These are phyloP conservation scores for Morpho achilles DNA, from an alignment of 2,888 invertebrate species.

Conservation along the genomic window DNA sequence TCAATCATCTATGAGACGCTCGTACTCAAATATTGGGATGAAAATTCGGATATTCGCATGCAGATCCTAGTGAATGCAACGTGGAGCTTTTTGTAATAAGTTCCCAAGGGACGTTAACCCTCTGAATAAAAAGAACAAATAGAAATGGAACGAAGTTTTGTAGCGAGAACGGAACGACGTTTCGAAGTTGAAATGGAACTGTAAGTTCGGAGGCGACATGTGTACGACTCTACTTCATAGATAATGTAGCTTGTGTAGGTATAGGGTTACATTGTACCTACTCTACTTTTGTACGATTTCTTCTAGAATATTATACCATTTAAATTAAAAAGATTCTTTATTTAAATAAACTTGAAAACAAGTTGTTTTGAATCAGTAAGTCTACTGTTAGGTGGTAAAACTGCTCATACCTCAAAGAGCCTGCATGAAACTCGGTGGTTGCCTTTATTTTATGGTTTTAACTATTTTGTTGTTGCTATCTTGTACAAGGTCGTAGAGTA, in stretches of 20 bases:
- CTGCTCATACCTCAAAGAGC: no score
- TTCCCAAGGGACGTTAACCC: conserved; percentile 22
- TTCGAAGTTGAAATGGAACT: conserved; percentile 12
- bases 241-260: neutral
- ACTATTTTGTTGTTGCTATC: no score
- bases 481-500: no score
- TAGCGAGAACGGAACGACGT: conserved; percentile 5
- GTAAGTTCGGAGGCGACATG: conserved; percentile 4
- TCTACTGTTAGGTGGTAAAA: no score
- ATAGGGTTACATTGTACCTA: no score
- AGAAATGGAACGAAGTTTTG: conserved; percentile 19
- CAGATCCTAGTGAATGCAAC: conserved; percentile 44
- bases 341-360: no score
- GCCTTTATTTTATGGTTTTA: no score
- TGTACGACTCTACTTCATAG: conserved; percentile 4
- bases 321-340: no score
- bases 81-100: conserved; percentile 29
- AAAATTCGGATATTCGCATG: conserved; percentile 69
- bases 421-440: no score
- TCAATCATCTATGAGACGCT: conserved; percentile 23
- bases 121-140: conserved; percentile 17
- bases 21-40: conserved; percentile 52
- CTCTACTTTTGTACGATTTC: no score
- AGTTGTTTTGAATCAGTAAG: no score
- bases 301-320: no score